Base-by-base conservation (phyloP, 2,113 vertebrate genomes). In the Triplophysa rosa region DNA sequence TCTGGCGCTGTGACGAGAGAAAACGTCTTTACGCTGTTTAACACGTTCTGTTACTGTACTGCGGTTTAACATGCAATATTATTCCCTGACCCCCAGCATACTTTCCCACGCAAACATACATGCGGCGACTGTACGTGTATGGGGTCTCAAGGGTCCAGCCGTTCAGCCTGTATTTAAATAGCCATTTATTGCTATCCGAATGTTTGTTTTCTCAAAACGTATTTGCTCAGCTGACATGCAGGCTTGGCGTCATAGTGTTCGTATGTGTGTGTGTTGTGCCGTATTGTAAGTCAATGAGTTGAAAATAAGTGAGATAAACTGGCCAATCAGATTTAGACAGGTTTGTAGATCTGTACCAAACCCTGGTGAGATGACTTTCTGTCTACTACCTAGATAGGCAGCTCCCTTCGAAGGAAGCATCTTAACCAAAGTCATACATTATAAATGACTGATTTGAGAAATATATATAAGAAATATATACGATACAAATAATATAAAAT, bases 181-280 rank as follows among this genome's bases (percentile, higher is more conserved):
- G 61, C 70, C 78, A 83, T 81, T 80, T 78, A 56, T 80, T 83
- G 74, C 75, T 72, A 82, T 82, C 54, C 79, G 3, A 73, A 83
- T 81, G 71, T 83, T 81, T 83, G 77, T 85, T 85, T 83, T 83
- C n/a, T 33, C 69, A 77, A 78, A 74, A 69, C 62, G 65, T 81
- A 81, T 83, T 85, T 85, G 82, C 47, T 83, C 81, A 85, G 84
- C 84, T 85, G 84, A 85, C 79, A 23, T 16, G 68, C 33, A 62
- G 68, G 69, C 69, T 75, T 42, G 37, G 81, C n/a, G 64, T 78
- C 78, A 67, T 64, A 80, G 56, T 19, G 24, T 79, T 21, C 10
- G 2, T 26, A 26, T 72, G n/a, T 67, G 42, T 61, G 24, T 42
- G 56, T 80, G 75, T 13, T 64, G 24, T 47, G 54, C 54, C 70